Evolutionary conservation across 2,888 invertebrate genomes (phyloP), one percentile per base, ranked within the genome.

Genomic region (Pseudanteris insignis): DNA sequence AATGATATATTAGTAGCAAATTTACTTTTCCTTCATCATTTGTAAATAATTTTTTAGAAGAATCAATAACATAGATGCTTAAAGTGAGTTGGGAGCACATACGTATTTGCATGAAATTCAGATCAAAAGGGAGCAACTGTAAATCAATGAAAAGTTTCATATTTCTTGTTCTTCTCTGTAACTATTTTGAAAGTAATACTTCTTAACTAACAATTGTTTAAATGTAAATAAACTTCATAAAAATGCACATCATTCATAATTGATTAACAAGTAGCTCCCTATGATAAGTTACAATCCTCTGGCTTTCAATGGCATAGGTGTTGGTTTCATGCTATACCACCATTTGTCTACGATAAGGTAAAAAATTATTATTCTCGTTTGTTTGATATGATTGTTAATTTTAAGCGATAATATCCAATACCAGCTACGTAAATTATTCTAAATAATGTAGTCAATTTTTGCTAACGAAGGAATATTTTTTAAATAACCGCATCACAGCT

Each of bases 1-100:
- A 40, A 29, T 46, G 15, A n/a, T 34, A 33, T 41, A 47, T 41
- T 41, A 15, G 58, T n/a, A n/a, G n/a, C n/a, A n/a, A n/a, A n/a
- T n/a, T n/a, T n/a, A n/a, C n/a, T n/a, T n/a, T n/a, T n/a, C n/a
- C 58, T 58, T 57, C 43, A 48, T 40, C 44, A 50, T 25, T 47
- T 47, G 53, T 60, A 60, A 53, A 60, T 53, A 60, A 60, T 37
- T 60, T 47, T 47, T 46, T 47, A 47, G 47, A 60, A 53, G 53
- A 60, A 60, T 60, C 59, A 47, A 60, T 60, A 53, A 53, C 53
- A 47, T 44, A 46, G 28, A 60, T 47, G 53, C 51, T 53, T 53
- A 47, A 53, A 65, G 65, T 67, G 76, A 78, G 76, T 77, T 76
- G 77, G 72, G 74, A 73, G 75, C 76, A 72, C 73, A 73, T 67